phyloP scores from a whole-genome alignment of 2,113 vertebrate genomes.

The Triplophysa tibetana region DNA sequence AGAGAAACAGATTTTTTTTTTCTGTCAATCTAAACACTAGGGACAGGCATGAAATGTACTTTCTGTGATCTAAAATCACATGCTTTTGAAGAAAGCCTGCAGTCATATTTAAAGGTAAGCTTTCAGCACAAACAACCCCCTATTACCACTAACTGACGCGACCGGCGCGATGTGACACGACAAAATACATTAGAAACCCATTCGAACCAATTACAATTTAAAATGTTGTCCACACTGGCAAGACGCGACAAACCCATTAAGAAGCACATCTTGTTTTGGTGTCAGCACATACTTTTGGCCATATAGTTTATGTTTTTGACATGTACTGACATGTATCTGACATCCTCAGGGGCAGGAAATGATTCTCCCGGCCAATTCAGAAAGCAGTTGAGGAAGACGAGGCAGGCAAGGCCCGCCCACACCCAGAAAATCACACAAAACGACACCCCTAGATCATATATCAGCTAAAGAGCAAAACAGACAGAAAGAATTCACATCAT shows the following conservation, averaged over 20 bases:
- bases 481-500: neutral
- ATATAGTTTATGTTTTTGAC: neutral
- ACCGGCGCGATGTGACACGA: no score
- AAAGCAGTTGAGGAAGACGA: conserved; percentile 85
- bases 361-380: conserved; percentile 84
- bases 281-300: no score
- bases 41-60: no score
- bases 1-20: neutral
- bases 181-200: no score
- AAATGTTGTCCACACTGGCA: no score
- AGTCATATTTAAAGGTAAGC: no score
- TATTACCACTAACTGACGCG: no score
- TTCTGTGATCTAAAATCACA: no score
- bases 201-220: no score
- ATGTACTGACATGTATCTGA: conserved; percentile 77
- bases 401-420: conserved; percentile 80
- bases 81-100: no score
- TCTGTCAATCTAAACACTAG: neutral
- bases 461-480: conserved; percentile 72
- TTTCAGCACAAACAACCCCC: no score
- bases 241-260: no score
- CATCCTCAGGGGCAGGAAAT: conserved; percentile 83
- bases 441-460: conserved; percentile 79
- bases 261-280: neutral
- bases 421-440: conserved; percentile 82